phyloP scores from a whole-genome alignment of 2,888 invertebrate species.

The Oscheius myriophilus region DNA sequence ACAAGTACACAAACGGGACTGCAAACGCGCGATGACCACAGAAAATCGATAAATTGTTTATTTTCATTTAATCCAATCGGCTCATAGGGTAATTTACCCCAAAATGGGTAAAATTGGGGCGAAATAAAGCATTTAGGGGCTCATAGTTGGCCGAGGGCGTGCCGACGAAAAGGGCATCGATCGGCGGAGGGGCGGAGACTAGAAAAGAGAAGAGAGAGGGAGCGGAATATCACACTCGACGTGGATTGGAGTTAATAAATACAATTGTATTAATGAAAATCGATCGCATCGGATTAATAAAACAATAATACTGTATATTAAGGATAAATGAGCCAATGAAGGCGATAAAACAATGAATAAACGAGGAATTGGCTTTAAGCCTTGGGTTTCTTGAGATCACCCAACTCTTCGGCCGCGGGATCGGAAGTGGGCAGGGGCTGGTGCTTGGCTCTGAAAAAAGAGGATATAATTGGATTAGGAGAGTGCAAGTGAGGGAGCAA shows the following conservation, averaged over 20 bases:
- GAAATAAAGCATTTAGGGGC: background rate
- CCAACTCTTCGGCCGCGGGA: conserved; percentile 30
- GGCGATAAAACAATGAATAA: too few species aligned
- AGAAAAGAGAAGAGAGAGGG: background rate
- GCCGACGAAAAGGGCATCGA: conserved; percentile 22
- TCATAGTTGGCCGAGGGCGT: background rate
- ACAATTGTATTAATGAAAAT: too few species aligned
- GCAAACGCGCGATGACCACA: background rate
- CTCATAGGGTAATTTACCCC: background rate
- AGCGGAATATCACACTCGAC: background rate
- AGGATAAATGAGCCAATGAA: too few species aligned
- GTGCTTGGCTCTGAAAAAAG: conserved; percentile 41
- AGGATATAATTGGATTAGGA: background rate
- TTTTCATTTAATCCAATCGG: background rate
- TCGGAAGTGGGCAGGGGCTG: conserved; percentile 47
- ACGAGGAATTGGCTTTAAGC: background rate
- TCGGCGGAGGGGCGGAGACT: conserved; percentile 17
- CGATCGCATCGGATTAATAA: too few species aligned
- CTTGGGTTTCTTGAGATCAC: conserved; percentile 12
- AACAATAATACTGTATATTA: too few species aligned
- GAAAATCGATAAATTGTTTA: background rate
- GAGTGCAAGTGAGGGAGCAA: background rate
- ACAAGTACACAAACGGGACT: background rate
- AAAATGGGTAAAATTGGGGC: background rate
- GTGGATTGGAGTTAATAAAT: too few species aligned